These are phyloP conservation scores for Crotalus horridus DNA, from an alignment of 2,113 vertebrate species.

Conservation along the genomic window DNA sequence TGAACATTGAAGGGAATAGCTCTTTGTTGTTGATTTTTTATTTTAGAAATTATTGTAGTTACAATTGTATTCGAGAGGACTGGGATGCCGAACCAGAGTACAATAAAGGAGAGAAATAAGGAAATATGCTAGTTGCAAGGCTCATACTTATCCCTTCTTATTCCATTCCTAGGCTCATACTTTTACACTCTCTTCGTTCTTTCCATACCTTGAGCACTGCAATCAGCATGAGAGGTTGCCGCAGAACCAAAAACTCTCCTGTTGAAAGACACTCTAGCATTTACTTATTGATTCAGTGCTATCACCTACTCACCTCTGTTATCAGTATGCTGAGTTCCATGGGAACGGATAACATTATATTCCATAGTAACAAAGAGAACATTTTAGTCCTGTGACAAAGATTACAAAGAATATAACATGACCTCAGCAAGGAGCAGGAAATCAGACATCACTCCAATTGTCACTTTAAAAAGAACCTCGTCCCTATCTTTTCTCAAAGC, in stretches of 20 bases:
- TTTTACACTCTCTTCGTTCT: not conserved
- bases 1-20: not conserved
- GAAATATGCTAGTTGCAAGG: not conserved
- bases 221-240: not conserved
- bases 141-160: not conserved
- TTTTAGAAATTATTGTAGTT: not conserved
- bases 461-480: not conserved
- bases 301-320: not conserved
- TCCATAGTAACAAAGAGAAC: not conserved
- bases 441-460: not conserved
- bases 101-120: not conserved
- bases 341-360: not conserved
- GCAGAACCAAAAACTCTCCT: not conserved
- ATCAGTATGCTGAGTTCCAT: not conserved
- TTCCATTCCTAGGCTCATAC: not conserved
- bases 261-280: not conserved
- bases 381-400: not conserved
- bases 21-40: not conserved
- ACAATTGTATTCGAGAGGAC: not conserved
- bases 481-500: not conserved
- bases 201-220: not conserved
- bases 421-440: not conserved
- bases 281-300: not conserved
- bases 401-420: not conserved
- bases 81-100: not conserved